Evolutionary conservation across 1,140 invertebrate genomes (phyloP).

Genomic region (Propsilocerus akamusi): DNA sequence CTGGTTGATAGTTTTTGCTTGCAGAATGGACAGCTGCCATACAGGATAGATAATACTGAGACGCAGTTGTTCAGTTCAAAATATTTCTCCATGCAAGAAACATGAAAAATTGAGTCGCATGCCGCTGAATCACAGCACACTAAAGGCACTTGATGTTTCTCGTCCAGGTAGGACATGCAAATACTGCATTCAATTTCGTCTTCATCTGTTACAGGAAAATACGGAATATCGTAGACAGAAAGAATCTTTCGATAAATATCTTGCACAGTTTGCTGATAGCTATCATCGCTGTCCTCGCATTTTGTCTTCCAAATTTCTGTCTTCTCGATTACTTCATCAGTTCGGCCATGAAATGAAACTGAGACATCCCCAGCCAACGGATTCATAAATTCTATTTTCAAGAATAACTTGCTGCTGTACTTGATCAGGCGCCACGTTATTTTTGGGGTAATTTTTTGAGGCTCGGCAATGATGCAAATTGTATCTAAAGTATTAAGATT

Average conservation of each 20-base stretch:
- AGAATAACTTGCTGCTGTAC: not conserved
- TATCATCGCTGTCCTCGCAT: not conserved
- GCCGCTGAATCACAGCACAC: slow-evolving; percentile 18
- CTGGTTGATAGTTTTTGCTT: slow-evolving; percentile 10
- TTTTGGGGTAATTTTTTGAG: not conserved
- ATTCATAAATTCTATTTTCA: not conserved
- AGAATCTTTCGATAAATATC: slow-evolving; percentile 11
- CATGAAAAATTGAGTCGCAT: slow-evolving; percentile 19
- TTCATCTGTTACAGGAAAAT: slow-evolving; percentile 12
- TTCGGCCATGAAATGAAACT: not conserved
- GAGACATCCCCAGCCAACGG: not conserved
- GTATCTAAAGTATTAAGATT: not conserved
- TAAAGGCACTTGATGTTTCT: slow-evolving; percentile 16
- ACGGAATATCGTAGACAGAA: slow-evolving; percentile 11
- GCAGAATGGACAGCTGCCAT: slow-evolving; percentile 19
- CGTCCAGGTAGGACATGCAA: slow-evolving; percentile 17
- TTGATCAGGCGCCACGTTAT: not conserved
- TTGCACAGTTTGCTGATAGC: not conserved
- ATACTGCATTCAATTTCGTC: slow-evolving; percentile 16
- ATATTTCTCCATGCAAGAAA: slow-evolving; percentile 18
- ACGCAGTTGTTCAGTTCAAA: slow-evolving; percentile 18
- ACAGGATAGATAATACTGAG: slow-evolving; percentile 17
- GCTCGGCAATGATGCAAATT: not conserved
- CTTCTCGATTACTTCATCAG: not conserved
- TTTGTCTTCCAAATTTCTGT: slow-evolving; percentile 19